Base-by-base conservation (phyloP, 2,888 invertebrate species). In the Athetis lepigone region DNA sequence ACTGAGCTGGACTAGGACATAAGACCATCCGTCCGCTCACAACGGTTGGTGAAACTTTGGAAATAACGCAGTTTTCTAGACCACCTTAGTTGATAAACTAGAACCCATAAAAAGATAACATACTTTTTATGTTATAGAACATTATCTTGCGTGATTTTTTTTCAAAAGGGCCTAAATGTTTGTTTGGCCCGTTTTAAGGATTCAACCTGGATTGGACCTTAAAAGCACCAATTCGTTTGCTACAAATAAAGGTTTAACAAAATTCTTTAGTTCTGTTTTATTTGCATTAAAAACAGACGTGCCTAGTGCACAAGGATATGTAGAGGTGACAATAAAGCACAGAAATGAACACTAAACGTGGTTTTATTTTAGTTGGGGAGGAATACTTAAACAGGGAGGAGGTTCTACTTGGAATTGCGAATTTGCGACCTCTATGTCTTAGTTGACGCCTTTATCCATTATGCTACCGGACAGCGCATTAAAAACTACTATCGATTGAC, bases 1-100 rank as follows among this genome's bases (percentile, higher is more conserved):
- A 55, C 46, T 23, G 49, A 58, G 19, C 45, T 63, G 47, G 47
- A 1, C 56, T 65, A 67, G 50, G 66, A 62, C 47, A 49, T 52
- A 4, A n/a, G 39, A 52, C 60, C 43, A 47, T 70, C 55, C 62
- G 61, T 56, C 43, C 42, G 45, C 45, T 33, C 36, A 46, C 46
- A 46, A 39, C n/a, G 18, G 21, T 21, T 18, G 2, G 58, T 49
- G 43, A 59, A 75, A 75, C 43, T 37, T 33, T 27, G 29, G 36
- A 51, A n/a, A 27, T 0, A 18, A 23, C 8, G 13, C 39, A 5
- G 58, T 39, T 65, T 65, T 72, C 9, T 40, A 2, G 0, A 47
- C 4, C 9, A 19, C 4, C 13, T 25, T 16, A 16, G 6, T 5
- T 33, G n/a, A n/a, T n/a, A n/a, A n/a, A n/a, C n/a, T n/a, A n/a